Base-by-base conservation (phyloP, 1,140 invertebrate genomes). In the Akabosia matsudoensis region DNA sequence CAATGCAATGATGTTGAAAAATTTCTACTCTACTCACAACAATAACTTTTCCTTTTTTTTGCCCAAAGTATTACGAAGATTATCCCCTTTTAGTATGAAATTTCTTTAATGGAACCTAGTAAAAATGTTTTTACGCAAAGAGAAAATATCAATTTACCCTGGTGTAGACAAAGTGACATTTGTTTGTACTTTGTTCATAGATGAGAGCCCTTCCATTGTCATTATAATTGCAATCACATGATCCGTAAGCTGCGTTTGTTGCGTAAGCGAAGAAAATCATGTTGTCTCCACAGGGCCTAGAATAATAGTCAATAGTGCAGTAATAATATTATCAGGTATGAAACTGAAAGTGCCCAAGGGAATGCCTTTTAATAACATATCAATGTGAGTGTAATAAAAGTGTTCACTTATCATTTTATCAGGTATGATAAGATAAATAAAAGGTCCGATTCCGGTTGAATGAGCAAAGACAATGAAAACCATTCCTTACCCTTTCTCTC, bases 211-310 rank as follows among this genome's bases (percentile, higher is more conserved):
- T 70, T n/a, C 61, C 64, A 71, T 74, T 22, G 33, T 77, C 76
- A 33, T 77, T 77, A 33, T 77, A 77, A 45, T 77, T 74, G 28
- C 76, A 77, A 28, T 77, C 76, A 33, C 76, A 77, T 3, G 37
- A 56, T n/a, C 76, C 76, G 54, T 77, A 77, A 13, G 73, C 76
- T 31, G 76, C 76, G 33, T 77, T 74, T 13, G 76, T 77, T 70
- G 73, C 51, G 56, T 72, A 77, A 24, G 70, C 76, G 30, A 77
- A 77, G 51, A 77, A 77, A 26, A 77, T 72, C 76, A 77, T 77
- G n/a, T 77, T 77, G 0, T 74, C 73, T 16, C 72, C 72, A 54
- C 76, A 77, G 16, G 76, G 76, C 13, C 61, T 67, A 30, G 13
- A 67, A 31, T 30, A 28, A 67, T 16, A 56, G 28, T 7, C 4